Evolutionary conservation across 64 coral and sea anemone genomes (phyloP).

Genomic region (Acropora yongei): DNA sequence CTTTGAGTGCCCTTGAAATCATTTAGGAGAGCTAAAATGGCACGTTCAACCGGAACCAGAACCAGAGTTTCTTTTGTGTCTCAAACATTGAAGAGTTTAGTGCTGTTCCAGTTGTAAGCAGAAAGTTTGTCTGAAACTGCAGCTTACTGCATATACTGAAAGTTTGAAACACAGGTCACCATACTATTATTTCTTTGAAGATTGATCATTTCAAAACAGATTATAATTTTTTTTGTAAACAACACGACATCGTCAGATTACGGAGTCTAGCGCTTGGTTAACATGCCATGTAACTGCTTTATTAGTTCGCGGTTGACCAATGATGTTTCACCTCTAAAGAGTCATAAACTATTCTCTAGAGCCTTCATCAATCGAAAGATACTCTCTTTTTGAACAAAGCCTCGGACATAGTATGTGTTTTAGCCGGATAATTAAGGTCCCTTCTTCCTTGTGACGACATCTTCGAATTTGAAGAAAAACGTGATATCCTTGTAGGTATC

Average conservation of each 20-base stretch:
- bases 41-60: no score
- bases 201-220: slow-evolving; percentile 17
- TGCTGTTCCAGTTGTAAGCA: no score
- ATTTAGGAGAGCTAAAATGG: not conserved
- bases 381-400: no score
- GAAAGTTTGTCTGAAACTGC: no score
- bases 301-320: not conserved
- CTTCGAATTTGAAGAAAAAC: not conserved
- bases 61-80: not conserved
- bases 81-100: not conserved
- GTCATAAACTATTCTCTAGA: not conserved
- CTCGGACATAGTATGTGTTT: not conserved
- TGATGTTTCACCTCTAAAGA: not conserved
- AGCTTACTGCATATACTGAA: no score
- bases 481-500: not conserved
- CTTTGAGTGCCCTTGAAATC: not conserved
- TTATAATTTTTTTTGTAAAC: not conserved
- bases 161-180: not conserved
- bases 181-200: not conserved
- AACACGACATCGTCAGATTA: not conserved
- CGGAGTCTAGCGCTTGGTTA: not conserved
- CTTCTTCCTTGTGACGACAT: not conserved
- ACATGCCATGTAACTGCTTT: not conserved
- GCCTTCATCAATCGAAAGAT: no score
- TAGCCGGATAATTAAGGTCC: no score